Evolutionary conservation across 1,140 invertebrate genomes (phyloP), one percentile per base, ranked within the genome.

Genomic region (Drosophila paulistorum): DNA sequence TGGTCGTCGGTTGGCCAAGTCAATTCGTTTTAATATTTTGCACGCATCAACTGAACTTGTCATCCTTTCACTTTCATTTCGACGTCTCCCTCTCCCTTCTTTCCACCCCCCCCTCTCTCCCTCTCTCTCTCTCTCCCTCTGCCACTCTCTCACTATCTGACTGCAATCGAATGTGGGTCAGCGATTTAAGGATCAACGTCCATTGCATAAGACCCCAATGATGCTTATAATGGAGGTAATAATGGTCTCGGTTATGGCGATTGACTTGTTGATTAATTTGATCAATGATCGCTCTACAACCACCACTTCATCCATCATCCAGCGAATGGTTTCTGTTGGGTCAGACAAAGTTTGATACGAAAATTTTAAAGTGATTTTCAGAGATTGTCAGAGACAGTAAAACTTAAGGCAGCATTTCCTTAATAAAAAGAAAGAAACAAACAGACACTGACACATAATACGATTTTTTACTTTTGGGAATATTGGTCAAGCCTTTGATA

Each of bases 31-130:
- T 37, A 33, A 60, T 60, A 11, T 37, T 39, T 39, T 41, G 37
- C 42, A 45, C 60, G 59, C 58, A 20, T 54, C 45, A 51, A 51
- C 45, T 74, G 42, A 74, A 74, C 35, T 42, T 75, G 73, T 63
- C 73, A 75, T 75, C 73, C 73, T 75, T 75, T 75, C 73, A 75
- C 73, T 75, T 75, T 75, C 58, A 59, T 68, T 58, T 62, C 58
- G 39, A 23, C 33, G 14, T 33, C 72, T 71, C 54, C 45, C 41
- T 39, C 30, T 61, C 63, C 71, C 59, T 35, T 23, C 48, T 68
- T 55, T 62, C 71, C 3, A 26, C 3, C 23, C 3, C 23, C 3
- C 23, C n/a, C n/a, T n/a, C n/a, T 26, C 3, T 3, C 23, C 17
- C 45, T 14, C 45, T 23, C 45, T 23, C 72, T 62, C 61, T 41